Evolutionary conservation across 2,113 vertebrate species (phyloP).

Genomic region (Acanthochromis polyacanthus): DNA sequence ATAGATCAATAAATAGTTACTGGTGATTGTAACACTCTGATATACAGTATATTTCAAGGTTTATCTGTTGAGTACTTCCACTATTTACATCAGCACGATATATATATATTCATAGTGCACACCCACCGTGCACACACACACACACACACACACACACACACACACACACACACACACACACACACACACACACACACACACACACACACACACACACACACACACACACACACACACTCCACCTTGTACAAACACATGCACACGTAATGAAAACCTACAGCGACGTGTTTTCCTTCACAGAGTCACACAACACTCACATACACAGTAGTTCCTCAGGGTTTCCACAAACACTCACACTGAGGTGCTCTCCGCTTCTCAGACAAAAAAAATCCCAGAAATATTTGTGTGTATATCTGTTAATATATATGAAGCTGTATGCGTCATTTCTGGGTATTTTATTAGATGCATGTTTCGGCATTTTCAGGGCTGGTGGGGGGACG

Average conservation of each 20-base stretch:
- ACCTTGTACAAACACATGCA: slow-evolving; percentile 36
- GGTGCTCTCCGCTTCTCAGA: slow-evolving; percentile 1
- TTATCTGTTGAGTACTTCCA: slow-evolving; percentile 64
- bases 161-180: slow-evolving; percentile 41
- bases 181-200: slow-evolving; percentile 41
- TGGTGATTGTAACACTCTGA: slow-evolving; percentile 66
- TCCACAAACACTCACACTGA: slow-evolving; percentile 1
- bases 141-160: slow-evolving; percentile 40
- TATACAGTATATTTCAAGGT: slow-evolving; percentile 71
- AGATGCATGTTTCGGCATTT: not conserved
- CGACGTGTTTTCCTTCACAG: slow-evolving; percentile 6
- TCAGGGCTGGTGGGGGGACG: not conserved
- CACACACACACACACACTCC: slow-evolving; percentile 27
- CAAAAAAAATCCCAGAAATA: not conserved
- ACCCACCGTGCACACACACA: slow-evolving; percentile 28
- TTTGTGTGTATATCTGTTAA: not conserved
- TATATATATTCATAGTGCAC: not conserved
- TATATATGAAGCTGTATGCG: not conserved
- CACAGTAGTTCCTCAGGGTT: slow-evolving; percentile 6
- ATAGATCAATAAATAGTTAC: slow-evolving; percentile 74
- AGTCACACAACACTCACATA: slow-evolving; percentile 22
- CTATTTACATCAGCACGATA: slow-evolving; percentile 75
- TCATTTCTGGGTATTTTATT: not conserved
- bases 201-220: slow-evolving; percentile 41
- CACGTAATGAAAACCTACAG: slow-evolving; percentile 23